Evolutionary conservation across 2,113 vertebrate species (phyloP), one percentile per base, ranked within the genome.

Genomic region (Meles meles): DNA sequence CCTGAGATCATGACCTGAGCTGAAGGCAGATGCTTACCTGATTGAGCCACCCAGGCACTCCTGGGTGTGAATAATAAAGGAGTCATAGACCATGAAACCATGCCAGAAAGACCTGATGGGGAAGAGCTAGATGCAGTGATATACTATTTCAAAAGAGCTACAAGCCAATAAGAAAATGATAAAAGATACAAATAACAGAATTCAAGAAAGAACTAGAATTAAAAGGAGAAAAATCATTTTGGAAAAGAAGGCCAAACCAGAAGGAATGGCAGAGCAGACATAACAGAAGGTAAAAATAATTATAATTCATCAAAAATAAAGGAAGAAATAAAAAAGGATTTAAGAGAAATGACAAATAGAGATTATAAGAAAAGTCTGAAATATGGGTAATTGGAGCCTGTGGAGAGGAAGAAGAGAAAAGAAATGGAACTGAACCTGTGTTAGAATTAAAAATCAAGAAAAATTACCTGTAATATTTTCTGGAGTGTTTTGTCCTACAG

Each of bases 211-310:
- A 71, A 86, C 11, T 72, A 92, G 63, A 96, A 86, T 63, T 21
- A 86, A 84, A 87, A 92, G 74, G 37, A 63, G 67, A 76, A 89
- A 91, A 81, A 42, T 79, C 52, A 84, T 59, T 96, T 87, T 81
- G 81, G 63, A 88, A 93, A 74, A 61, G 47, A 87, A 71, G 74
- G 39, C n/a, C 13, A 83, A 67, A 90, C 21, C 23, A 92, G 29
- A 74, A 85, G 82, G 29, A 84, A 81, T 7, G 20, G 17, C 17
- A n/a, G 52, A 87, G 20, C 27, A 69, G 59, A 83, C 5, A 80
- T 2, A 83, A 71, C 3, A 63, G 81, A 95, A 96, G 52, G 39
- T 37, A 86, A 92, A 92, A 87, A 85, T 21, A 90, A 96, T 47
- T 74, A 85, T 29, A 87, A 87, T 83, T 87, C 67, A 61, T 7